Base-by-base conservation (phyloP, 1,140 invertebrate genomes). In the Drosophila ironensis region DNA sequence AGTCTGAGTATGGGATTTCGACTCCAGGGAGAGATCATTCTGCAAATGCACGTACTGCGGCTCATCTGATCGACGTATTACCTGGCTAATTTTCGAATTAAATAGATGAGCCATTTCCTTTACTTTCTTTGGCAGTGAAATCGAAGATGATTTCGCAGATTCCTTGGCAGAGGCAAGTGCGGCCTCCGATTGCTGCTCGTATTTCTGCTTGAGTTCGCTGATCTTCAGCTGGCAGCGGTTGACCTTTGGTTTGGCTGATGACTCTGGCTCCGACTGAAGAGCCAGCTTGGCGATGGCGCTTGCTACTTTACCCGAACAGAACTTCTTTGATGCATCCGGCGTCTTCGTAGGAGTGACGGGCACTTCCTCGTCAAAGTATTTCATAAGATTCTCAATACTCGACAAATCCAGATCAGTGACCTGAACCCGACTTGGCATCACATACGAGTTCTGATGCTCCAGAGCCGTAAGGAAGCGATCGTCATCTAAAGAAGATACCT, bases 321-420 rank as follows among this genome's bases (percentile, higher is more conserved):
- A 11, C 8, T 14, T 14, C 7, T 17, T 56, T 0, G 22, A 19
- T 8, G 42, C 14, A 9, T 14, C 17, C 1, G 6, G 8, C 5
- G 9, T 11, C 20, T 82, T 88, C 25, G 64, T 77, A 2, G 87
- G 86, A 2, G 86, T 86, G 0, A 75, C 70, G 1, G 69, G 66
- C 1, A 89, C 84, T 9, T 89, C 87, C 22, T 89, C 88, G 44
- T 89, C 84, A 16, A 89, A 89, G 33, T 89, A 89, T 40, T 78
- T 87, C 84, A 89, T 86, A 0, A 88, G 46, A 53, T 89, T 86
- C 22, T 89, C 84, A 40, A 89, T 88, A 46, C 84, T 88, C 14
- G 80, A 75, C 38, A 81, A 4, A 27, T 89, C 76, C 28, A 89
- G 25, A 8, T 84, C 73, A 3, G 78, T 81, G 5, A 80, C 38